These are phyloP conservation scores for Lepisosteus osseus DNA, from an alignment of 2,113 vertebrate genomes.

Conservation along the genomic window DNA sequence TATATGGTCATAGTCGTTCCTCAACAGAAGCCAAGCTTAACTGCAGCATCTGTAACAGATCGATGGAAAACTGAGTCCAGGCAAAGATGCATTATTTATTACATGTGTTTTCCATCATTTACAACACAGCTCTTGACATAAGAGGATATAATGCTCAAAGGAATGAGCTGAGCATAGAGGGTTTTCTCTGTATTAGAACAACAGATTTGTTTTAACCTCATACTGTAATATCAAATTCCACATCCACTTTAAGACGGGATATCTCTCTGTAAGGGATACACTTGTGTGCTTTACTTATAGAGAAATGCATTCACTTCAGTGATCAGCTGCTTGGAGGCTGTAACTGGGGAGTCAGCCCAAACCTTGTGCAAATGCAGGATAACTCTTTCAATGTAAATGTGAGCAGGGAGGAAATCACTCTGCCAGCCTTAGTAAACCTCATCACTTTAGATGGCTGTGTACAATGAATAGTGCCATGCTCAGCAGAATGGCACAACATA, in stretches of 20 bases:
- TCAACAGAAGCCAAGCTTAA: constrained; percentile 39
- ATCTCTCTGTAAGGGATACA: constrained; percentile 12
- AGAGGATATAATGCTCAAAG: constrained; percentile 21
- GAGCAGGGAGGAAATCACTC: background rate
- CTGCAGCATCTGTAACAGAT: constrained; percentile 66
- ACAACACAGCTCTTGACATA: constrained; percentile 46
- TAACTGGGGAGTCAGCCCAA: background rate
- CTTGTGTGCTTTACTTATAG: constrained; percentile 19
- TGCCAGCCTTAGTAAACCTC: constrained; percentile 8
- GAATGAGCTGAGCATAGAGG: constrained; percentile 31
- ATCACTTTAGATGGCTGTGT: constrained; percentile 17
- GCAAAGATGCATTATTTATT: constrained; percentile 57
- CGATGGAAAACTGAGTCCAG: constrained; percentile 46
- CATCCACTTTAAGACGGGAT: constrained; percentile 30
- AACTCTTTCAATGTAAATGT: constrained; percentile 30
- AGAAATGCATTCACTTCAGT: background rate
- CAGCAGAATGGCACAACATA: constrained; percentile 55
- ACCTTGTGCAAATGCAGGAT: constrained; percentile 18
- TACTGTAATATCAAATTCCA: constrained; percentile 52
- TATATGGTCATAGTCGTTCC: background rate
- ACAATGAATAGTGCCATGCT: constrained; percentile 33
- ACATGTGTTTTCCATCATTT: constrained; percentile 68
- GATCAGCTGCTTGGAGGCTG: background rate
- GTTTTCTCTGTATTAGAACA: constrained; percentile 51
- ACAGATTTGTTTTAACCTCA: constrained; percentile 43